Evolutionary conservation across 2,888 invertebrate species (phyloP), one percentile per base, ranked within the genome.

Genomic region (Pachycephus smyrnensis): DNA sequence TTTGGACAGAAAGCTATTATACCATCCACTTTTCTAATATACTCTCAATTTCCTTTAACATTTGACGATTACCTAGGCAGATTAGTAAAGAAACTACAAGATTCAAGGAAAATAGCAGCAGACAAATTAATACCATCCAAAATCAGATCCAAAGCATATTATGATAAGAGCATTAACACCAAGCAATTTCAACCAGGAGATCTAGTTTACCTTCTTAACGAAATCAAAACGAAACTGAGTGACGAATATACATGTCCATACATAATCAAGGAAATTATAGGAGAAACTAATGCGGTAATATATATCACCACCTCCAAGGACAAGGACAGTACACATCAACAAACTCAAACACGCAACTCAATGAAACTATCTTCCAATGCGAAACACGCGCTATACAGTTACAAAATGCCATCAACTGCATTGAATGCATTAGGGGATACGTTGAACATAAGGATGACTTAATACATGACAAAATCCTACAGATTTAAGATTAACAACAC

Each of bases 21-120:
- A 23, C 71, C 76, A 35, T 69, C 69, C 1, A 1, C n/a, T 0
- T n/a, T 69, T 1, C 69, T 12, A n/a, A n/a, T 30, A n/a, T 12
- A 23, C 69, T 23, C 23, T 69, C 23, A 69, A 69, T 30, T 69
- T 1, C 23, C 6, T 9, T 1, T 69, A 69, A 84, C 80, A 23
- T 85, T 85, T 75, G 83, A 84, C 55, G 73, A 81, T 75, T 84
- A 80, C 68, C 11, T 80, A 4, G 68, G 76, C 40, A 79, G 87
- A 68, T 69, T 85, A 15, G 80, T 76, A 75, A 35, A 77, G 33
- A 81, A 78, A 78, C 75, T 86, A 79, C 80, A 79, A 75, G 82
- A 77, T 11, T 74, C 83, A 11, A 76, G 76, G 32, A 71, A 84
- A 77, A 75, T 81, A 12, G 84, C 85, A 23, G 73, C 77, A 35